Conservation (phyloP, 2,113 vertebrate genomes). For the Forbesichthys papilliferus region DNA sequence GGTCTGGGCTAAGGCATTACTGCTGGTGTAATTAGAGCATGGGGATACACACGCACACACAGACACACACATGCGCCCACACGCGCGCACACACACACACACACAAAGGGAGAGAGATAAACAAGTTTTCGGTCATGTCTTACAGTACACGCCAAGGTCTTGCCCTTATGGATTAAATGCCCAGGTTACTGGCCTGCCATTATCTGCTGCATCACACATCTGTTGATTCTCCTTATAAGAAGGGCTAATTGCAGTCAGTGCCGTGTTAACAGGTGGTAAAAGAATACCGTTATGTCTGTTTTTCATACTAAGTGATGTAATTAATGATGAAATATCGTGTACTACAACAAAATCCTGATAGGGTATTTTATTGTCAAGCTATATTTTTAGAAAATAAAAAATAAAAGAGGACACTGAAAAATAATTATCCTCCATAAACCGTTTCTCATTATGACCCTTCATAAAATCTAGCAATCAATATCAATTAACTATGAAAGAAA, state of each 20-base stretch:
- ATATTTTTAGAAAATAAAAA: too few relatives aligned
- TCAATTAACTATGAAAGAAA: too few relatives aligned
- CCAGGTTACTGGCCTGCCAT: background rate
- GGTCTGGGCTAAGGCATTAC: constrained; percentile 25
- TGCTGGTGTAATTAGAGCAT: constrained; percentile 34
- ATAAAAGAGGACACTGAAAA: too few relatives aligned
- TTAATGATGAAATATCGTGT: too few relatives aligned
- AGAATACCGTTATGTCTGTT: too few relatives aligned
- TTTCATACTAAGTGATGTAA: too few relatives aligned
- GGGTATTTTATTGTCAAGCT: too few relatives aligned
- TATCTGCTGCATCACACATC: background rate
- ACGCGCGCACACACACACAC: constrained; percentile 35
- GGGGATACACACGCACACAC: constrained; percentile 16
- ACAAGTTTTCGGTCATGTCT: constrained; percentile 33
- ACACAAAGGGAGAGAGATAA: constrained; percentile 32
- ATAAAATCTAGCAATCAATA: constrained; percentile 19
- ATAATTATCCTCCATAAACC: too few relatives aligned
- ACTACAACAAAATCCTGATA: too few relatives aligned
- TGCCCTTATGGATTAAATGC: constrained; percentile 25
- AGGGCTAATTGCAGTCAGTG: too few relatives aligned
- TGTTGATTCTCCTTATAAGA: background rate
- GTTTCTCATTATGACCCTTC: background rate
- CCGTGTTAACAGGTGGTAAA: too few relatives aligned
- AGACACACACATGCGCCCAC: constrained; percentile 39
- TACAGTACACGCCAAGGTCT: constrained; percentile 25